Base-by-base conservation (phyloP, 2,113 vertebrate genomes). In the Agelaius tricolor region DNA sequence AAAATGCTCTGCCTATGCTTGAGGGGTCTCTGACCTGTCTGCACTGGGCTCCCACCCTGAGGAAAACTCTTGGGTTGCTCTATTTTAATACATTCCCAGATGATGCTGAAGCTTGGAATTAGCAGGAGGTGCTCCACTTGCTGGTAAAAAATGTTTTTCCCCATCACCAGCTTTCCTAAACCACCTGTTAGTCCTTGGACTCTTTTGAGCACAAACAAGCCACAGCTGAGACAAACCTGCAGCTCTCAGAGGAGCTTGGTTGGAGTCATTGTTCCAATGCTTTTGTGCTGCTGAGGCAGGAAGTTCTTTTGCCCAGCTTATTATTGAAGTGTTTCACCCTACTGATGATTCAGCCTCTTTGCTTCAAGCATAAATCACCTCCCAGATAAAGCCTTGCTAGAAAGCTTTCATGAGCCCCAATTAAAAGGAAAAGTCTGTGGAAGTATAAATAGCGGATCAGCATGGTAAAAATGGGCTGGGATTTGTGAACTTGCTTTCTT, bases 281-380 rank as follows among this genome's bases (percentile, higher is more conserved):
- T 49, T 9, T 47, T 35, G 24, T 33, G 49, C 51, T 84, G 76
- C 82, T 87, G 82, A 90, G 80, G 90, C 76, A 88, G 76, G 62
- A 85, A 86, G 35, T 44, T 92, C 61, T 87, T 88, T 95, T 83
- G 85, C 82, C 49, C 63, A 58, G 66, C 13, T 93, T 52, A 16
- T 55, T 52, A 86, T 74, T 61, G 72, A 88, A 94, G 41, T 86
- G 35, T 87, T 94, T 94, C 68, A 72, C 82, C 73, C 89, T 12
- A 13, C 0, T 81, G 89, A 90, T 76, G 92, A 93, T 71, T 97
- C 95, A 93, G 88, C 73, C 84, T 94, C 72, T 89, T 87, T 82
- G 79, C 87, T 91, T 76, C 51, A 5, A 47, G 89, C 84, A 90
- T 84, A 95, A 93, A 95, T 90, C 84, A 73, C 68, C 68, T 88